phyloP scores from a whole-genome alignment of 2,797 vertebrate genomes.

The Artibeus jamaicensis region DNA sequence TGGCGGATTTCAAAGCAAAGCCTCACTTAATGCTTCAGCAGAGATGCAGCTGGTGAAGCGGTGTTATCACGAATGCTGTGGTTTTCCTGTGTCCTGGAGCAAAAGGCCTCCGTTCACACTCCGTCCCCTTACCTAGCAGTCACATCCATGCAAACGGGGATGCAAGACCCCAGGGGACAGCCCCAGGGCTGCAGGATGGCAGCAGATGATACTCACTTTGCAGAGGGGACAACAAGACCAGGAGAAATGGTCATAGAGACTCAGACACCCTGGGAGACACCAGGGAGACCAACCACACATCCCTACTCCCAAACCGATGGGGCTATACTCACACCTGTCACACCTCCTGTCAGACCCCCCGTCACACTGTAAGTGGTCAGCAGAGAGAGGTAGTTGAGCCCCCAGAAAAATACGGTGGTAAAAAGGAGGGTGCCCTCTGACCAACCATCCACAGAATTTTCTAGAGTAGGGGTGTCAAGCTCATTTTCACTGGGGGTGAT shows the following conservation, averaged over 20 bases:
- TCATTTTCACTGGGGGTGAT: too few species aligned
- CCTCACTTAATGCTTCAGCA: constrained; percentile 66
- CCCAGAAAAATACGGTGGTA: not conserved
- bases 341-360: too few species aligned
- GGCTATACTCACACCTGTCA: not conserved
- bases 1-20: constrained; percentile 69
- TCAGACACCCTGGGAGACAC: not conserved
- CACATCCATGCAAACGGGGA: constrained; percentile 49
- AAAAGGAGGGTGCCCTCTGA: not conserved
- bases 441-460: not conserved
- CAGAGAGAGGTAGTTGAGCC: not conserved
- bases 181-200: constrained; percentile 32
- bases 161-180: constrained; percentile 69
- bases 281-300: not conserved
- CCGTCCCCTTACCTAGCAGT: constrained; percentile 71
- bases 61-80: constrained; percentile 78
- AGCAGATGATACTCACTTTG: not conserved
- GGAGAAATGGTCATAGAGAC: not conserved
- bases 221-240: not conserved
- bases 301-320: not conserved
- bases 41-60: constrained; percentile 64
- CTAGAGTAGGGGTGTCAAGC: not conserved
- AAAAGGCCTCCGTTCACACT: constrained; percentile 65
- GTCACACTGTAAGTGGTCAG: not conserved
- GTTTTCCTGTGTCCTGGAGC: constrained; percentile 77